Evolutionary conservation across 2,113 vertebrate genomes (phyloP).

Genomic region (Progne subis): DNA sequence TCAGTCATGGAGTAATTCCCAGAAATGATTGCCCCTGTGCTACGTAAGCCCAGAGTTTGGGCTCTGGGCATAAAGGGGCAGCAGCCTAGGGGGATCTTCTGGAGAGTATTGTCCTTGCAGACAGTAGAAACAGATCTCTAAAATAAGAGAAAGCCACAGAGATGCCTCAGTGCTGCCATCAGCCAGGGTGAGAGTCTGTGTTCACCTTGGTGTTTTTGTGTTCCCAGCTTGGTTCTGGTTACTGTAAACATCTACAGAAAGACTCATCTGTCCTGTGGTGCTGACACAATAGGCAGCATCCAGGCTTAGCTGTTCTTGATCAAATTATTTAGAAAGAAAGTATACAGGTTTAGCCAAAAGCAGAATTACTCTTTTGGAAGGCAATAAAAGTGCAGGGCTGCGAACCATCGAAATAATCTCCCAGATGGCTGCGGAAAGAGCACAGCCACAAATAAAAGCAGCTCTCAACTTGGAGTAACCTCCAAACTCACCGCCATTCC

Average conservation of each 20-base stretch:
- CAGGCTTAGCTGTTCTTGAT: neutral
- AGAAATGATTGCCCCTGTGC: rapidly evolving
- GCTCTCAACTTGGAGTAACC: neutral
- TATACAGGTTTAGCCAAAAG: neutral
- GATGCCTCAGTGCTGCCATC: neutral
- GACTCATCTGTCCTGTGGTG: neutral
- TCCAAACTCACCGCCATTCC: neutral
- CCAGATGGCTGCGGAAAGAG: neutral
- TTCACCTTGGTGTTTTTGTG: neutral
- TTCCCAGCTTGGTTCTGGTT: neutral
- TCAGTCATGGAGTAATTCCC: neutral
- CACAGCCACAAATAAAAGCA: neutral
- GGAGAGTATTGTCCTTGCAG: neutral
- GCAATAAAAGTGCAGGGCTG: neutral
- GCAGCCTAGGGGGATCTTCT: neutral
- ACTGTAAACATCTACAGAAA: neutral
- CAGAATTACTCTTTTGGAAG: constrained; percentile 4
- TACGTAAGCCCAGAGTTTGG: neutral
- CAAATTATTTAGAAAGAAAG: neutral
- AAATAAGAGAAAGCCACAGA: neutral
- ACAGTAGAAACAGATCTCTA: neutral
- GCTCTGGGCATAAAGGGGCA: neutral
- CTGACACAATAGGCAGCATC: neutral
- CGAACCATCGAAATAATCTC: neutral
- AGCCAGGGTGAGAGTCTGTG: neutral